Conservation (phyloP, 2,113 vertebrate genomes). For the Zapornia atra region DNA sequence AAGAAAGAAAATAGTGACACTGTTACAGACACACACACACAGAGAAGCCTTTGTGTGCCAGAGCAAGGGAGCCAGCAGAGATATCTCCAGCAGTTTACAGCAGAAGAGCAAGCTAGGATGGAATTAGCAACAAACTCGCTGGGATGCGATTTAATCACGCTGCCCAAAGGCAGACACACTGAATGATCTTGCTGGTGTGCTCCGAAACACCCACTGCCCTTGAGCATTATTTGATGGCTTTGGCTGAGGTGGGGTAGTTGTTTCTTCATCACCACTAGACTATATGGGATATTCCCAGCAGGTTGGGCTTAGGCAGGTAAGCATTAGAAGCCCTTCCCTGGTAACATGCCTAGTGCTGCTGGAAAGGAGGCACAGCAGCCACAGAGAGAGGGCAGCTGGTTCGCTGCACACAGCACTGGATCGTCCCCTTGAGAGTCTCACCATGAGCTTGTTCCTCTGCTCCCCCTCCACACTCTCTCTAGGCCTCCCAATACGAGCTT, state of each 20-base stretch:
- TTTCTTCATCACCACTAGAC: not conserved
- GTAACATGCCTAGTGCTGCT: not conserved
- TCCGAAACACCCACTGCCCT: not conserved
- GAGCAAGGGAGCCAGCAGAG: conserved; percentile 49
- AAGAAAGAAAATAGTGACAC: not conserved
- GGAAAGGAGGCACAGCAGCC: not conserved
- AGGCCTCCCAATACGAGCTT: rapidly evolving
- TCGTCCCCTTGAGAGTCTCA: not conserved
- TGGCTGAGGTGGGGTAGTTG: not conserved
- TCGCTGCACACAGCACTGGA: rapidly evolving
- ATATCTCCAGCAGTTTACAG: conserved; percentile 33
- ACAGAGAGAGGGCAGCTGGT: not conserved
- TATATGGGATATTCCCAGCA: not conserved
- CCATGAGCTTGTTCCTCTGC: not conserved
- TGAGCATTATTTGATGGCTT: rapidly evolving
- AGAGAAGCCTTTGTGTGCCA: conserved; percentile 38
- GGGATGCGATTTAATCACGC: not conserved
- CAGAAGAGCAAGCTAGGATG: not conserved
- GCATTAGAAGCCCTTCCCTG: not conserved
- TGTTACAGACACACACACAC: not conserved
- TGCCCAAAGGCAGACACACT: not conserved
- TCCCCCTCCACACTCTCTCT: not conserved
- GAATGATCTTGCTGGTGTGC: not conserved
- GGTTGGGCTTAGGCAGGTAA: not conserved
- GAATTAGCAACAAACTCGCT: conserved; percentile 20